These are phyloP conservation scores for Agapostemon virescens DNA, from an alignment of 2,888 invertebrate species.

Conservation along the genomic window DNA sequence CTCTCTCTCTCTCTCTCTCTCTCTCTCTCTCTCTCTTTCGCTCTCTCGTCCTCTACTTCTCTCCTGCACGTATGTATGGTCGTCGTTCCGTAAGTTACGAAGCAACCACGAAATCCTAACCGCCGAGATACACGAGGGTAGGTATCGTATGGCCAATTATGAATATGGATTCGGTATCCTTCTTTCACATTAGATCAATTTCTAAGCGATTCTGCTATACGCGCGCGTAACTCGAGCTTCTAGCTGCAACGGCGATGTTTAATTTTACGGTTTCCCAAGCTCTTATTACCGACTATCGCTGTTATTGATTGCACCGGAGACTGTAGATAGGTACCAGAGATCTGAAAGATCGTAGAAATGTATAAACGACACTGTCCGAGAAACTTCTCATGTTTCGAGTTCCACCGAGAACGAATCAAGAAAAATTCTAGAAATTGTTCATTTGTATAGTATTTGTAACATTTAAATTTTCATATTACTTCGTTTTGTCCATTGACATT, in stretches of 20 bases:
- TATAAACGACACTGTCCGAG: background rate
- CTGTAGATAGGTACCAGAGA: background rate
- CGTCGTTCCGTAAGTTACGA: constrained; percentile 8
- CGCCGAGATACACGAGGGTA: constrained; percentile 10
- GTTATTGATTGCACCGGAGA: background rate
- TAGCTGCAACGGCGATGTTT: background rate
- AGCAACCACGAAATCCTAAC: constrained; percentile 7
- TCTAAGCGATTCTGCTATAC: constrained; percentile 13
- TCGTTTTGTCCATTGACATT: background rate
- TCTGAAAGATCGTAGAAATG: background rate
- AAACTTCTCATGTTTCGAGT: too few relatives aligned
- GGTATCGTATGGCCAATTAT: constrained; percentile 21
- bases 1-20: background rate
- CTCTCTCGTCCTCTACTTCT: background rate
- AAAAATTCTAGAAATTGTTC: background rate
- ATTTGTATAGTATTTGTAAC: background rate
- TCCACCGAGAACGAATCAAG: too few relatives aligned
- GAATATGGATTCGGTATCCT: constrained; percentile 26
- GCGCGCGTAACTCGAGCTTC: background rate
- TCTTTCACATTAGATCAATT: constrained; percentile 20
- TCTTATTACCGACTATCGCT: background rate
- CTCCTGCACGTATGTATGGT: background rate
- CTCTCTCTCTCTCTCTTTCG: background rate
- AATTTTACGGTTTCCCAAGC: constrained; percentile 10
- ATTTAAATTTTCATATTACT: background rate